Evolutionary conservation across 2,113 vertebrate species (phyloP).

Genomic region (Terrapene triunguis): DNA sequence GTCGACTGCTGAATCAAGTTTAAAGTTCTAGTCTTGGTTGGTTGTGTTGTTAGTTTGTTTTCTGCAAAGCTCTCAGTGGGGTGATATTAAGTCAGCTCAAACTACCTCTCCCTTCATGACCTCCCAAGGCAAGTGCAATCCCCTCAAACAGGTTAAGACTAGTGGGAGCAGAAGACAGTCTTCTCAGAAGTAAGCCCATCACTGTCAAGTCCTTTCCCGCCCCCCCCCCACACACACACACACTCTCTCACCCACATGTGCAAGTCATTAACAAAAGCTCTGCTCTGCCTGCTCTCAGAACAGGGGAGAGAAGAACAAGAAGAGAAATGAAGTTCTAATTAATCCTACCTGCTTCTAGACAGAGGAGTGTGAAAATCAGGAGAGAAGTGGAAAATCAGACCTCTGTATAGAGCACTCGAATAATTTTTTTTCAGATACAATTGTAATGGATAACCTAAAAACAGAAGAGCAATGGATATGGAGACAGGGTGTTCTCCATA

Average conservation of each 20-base stretch:
- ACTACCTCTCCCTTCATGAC: neutral
- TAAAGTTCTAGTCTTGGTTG: neutral
- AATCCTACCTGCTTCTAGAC: constrained; percentile 73
- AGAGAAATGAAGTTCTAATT: constrained; percentile 10
- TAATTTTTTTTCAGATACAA: constrained; percentile 36
- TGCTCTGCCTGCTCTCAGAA: neutral
- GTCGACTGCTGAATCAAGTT: neutral
- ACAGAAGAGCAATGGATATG: constrained; percentile 58
- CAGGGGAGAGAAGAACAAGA: neutral
- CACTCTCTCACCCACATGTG: neutral
- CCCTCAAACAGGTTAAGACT: constrained; percentile 11
- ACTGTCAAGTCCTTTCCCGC: neutral
- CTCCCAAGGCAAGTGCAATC: neutral
- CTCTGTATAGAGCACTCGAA: constrained; percentile 37
- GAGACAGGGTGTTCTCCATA: constrained; percentile 21
- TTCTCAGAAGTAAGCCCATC: constrained; percentile 33
- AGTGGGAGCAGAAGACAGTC: neutral
- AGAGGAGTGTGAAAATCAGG: constrained; percentile 35
- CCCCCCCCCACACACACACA: constrained; percentile 5
- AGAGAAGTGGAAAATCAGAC: constrained; percentile 58
- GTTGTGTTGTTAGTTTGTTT: too few relatives aligned
- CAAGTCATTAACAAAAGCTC: neutral
- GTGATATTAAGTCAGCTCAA: neutral
- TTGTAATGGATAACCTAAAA: constrained; percentile 52
- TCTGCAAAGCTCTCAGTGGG: neutral